Percentiles rank a stretch among this genome's conserved stretches.
phyloP scores from a whole-genome alignment of 1,140 invertebrate species.

The Drosophila athabasca region DNA sequence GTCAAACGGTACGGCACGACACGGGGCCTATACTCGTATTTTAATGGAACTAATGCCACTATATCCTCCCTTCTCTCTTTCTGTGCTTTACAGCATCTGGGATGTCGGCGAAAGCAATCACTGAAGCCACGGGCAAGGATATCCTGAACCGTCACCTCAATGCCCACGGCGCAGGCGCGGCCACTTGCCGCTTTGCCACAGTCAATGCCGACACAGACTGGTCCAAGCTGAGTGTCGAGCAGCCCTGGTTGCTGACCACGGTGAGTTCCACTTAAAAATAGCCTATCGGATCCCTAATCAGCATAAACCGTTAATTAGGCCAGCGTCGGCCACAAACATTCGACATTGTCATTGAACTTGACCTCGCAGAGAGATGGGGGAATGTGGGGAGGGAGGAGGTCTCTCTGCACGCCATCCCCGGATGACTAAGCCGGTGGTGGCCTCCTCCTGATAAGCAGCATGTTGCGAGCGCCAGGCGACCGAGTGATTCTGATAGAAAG shows the following conservation, averaged over 20 bases:
- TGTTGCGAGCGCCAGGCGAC: constrained; percentile 19
- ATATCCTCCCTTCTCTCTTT: background rate
- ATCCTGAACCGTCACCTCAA: constrained; percentile 94
- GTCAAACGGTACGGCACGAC: constrained; percentile 38
- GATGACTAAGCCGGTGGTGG: constrained; percentile 41
- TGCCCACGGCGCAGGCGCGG: constrained; percentile 87
- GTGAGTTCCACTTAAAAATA: constrained; percentile 79
- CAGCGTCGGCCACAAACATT: constrained; percentile 31
- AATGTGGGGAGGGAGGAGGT: background rate
- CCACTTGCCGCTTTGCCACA: constrained; percentile 92
- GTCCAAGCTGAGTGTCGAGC: constrained; percentile 88
- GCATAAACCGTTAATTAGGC: constrained; percentile 32
- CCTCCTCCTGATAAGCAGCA: constrained; percentile 46
- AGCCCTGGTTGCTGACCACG: constrained; percentile 95
- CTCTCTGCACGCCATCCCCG: constrained; percentile 24
- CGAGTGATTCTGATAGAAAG: constrained; percentile 31
- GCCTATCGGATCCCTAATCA: constrained; percentile 32
- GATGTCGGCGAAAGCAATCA: constrained; percentile 99
- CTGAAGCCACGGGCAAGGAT: constrained; percentile 97
- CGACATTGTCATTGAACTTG: constrained; percentile 70
- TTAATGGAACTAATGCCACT: constrained; percentile 1
- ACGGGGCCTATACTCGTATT: constrained; percentile 13
- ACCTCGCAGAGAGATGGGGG: constrained; percentile 26
- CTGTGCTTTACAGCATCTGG: constrained; percentile 38
- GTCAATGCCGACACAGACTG: constrained; percentile 92